These are phyloP conservation scores for Oplegnathus fasciatus DNA, from an alignment of 2,113 vertebrate genomes.

Conservation along the genomic window DNA sequence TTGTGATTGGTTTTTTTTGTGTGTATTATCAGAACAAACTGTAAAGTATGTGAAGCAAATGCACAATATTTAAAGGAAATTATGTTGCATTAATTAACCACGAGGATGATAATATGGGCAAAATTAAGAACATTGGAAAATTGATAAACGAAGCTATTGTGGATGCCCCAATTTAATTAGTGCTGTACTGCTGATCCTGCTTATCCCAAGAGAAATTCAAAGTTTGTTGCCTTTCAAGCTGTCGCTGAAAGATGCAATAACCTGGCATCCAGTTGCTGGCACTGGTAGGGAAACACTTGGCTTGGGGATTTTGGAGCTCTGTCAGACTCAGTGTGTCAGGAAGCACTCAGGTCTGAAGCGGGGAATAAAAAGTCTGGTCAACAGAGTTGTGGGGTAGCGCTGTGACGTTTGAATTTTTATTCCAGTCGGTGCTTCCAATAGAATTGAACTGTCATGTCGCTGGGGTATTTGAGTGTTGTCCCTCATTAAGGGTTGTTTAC, in stretches of 20 bases:
- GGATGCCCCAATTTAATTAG: slow-evolving; percentile 48
- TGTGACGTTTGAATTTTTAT: slow-evolving; percentile 15
- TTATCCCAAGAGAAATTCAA: slow-evolving; percentile 44
- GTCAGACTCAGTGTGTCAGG: slow-evolving; percentile 22
- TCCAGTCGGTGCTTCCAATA: background rate
- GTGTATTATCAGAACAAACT: background rate
- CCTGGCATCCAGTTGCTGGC: slow-evolving; percentile 36
- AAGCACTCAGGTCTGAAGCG: slow-evolving; percentile 11
- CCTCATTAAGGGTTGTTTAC: slow-evolving; percentile 6
- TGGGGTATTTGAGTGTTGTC: background rate
- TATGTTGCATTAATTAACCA: background rate
- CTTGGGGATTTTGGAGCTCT: slow-evolving; percentile 7
- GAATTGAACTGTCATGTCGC: background rate
- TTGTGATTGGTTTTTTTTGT: background rate
- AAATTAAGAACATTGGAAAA: slow-evolving; percentile 23
- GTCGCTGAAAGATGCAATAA: slow-evolving; percentile 32
- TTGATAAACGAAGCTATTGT: slow-evolving; percentile 29
- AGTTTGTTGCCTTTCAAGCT: slow-evolving; percentile 43
- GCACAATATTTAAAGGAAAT: background rate
- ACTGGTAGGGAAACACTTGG: slow-evolving; percentile 20
- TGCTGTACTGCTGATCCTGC: slow-evolving; percentile 25
- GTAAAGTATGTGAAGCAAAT: background rate
- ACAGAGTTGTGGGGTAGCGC: background rate
- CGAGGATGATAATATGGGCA: slow-evolving; percentile 6
- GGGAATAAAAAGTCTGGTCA: slow-evolving; percentile 3